These are phyloP conservation scores for Plusia festucae DNA, from an alignment of 2,888 invertebrate genomes.

Conservation along the genomic window DNA sequence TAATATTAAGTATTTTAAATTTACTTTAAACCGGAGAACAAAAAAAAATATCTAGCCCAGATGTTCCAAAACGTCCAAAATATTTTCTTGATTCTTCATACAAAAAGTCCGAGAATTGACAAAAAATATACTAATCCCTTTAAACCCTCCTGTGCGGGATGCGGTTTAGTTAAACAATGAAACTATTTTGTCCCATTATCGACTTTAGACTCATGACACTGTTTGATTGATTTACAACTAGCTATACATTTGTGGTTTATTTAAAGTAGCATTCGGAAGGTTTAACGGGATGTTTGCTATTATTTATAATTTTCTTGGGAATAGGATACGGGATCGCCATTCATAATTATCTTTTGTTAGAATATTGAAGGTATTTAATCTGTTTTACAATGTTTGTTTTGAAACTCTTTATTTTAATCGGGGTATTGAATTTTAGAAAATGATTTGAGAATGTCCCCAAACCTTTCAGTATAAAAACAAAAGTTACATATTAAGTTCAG, in stretches of 20 bases:
- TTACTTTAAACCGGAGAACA: background rate
- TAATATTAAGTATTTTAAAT: background rate
- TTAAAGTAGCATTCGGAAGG: conserved; percentile 68
- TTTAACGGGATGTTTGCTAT: conserved; percentile 46
- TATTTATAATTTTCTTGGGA: conserved; percentile 29
- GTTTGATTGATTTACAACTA: conserved; percentile 62
- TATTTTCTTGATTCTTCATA: background rate
- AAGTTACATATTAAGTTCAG: too few relatives aligned
- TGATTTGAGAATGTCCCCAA: too few relatives aligned
- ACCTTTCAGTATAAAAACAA: too few relatives aligned
- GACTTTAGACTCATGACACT: conserved; percentile 36
- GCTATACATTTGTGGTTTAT: conserved; percentile 42
- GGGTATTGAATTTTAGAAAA: too few relatives aligned
- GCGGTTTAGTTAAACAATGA: conserved; percentile 55
- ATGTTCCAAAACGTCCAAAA: background rate
- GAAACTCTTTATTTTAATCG: background rate
- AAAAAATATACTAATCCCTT: conserved; percentile 48
- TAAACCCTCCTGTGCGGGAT: conserved; percentile 50
- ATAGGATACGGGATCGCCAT: conserved; percentile 16
- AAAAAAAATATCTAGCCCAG: background rate
- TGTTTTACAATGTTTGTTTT: background rate
- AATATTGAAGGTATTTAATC: conserved; percentile 5
- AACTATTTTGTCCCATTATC: conserved; percentile 46
- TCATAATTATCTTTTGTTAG: conserved; percentile 23
- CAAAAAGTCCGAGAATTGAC: conserved; percentile 26